Percentiles rank a stretch among this genome's conserved stretches.
Conservation (phyloP, 2,797 vertebrate genomes). For the Lepidocolaptes lacrymiger region DNA sequence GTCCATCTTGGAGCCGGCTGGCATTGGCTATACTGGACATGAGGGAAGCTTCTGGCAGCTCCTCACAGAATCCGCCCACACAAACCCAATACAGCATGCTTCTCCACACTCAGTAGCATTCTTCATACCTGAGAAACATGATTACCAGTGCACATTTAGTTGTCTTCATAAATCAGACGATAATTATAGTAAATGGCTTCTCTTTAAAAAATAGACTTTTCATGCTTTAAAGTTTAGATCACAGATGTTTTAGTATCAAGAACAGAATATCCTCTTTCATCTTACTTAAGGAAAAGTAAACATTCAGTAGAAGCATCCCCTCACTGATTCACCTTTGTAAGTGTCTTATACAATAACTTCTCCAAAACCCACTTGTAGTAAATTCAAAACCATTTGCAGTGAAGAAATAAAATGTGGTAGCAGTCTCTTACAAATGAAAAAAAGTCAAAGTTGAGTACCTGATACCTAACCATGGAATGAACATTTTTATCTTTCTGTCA, state of each 20-base stretch:
- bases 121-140: background rate
- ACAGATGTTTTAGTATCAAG: background rate
- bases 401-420: background rate
- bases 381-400: background rate
- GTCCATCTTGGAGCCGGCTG: background rate
- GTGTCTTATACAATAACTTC: background rate
- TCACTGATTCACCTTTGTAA: background rate
- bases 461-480: background rate
- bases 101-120: background rate
- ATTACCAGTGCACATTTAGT: background rate
- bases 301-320: background rate
- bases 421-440: background rate
- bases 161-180: background rate
- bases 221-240: background rate
- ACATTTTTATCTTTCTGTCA: background rate
- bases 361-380: background rate
- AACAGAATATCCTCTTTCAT: background rate
- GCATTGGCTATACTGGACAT: background rate
- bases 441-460: background rate
- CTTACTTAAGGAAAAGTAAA: background rate
- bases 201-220: background rate
- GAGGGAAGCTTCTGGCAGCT: background rate
- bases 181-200: background rate
- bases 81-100: background rate
- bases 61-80: background rate